These are phyloP conservation scores for Mormyrus lacerda DNA, from an alignment of 2,113 vertebrate genomes.

Conservation along the genomic window DNA sequence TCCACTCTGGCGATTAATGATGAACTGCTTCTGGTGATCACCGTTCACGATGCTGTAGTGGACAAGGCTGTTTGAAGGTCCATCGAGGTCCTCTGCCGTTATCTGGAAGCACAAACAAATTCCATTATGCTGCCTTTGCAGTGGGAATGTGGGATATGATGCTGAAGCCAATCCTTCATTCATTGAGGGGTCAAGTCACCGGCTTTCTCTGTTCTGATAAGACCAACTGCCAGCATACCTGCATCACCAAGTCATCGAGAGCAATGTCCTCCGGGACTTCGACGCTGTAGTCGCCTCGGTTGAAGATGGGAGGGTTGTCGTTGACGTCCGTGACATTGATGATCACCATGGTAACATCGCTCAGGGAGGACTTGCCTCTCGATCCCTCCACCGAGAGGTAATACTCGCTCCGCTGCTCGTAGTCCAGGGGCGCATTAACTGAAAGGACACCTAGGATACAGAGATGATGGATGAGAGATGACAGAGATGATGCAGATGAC, in stretches of 20 bases:
- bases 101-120: constrained; percentile 56
- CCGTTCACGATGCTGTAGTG: constrained; percentile 80
- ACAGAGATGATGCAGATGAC: background rate
- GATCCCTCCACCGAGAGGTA: constrained; percentile 84
- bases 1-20: constrained; percentile 71
- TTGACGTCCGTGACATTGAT: constrained; percentile 87
- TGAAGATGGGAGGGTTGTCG: constrained; percentile 77
- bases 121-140: background rate
- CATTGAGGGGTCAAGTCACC: background rate
- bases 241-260: constrained; percentile 72
- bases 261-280: constrained; percentile 70
- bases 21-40: constrained; percentile 73
- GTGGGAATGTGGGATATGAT: background rate
- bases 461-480: background rate
- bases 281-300: constrained; percentile 58
- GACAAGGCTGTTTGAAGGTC: constrained; percentile 75
- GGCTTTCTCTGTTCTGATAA: background rate
- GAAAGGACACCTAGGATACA: constrained; percentile 55
- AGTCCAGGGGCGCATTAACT: constrained; percentile 75
- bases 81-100: constrained; percentile 76
- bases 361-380: constrained; percentile 69
- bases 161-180: background rate
- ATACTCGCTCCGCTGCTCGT: constrained; percentile 70
- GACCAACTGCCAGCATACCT: constrained; percentile 52
- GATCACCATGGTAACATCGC: constrained; percentile 74